These are phyloP conservation scores for Oncorhynchus kisutch DNA, from an alignment of 2,113 vertebrate genomes.

Conservation along the genomic window DNA sequence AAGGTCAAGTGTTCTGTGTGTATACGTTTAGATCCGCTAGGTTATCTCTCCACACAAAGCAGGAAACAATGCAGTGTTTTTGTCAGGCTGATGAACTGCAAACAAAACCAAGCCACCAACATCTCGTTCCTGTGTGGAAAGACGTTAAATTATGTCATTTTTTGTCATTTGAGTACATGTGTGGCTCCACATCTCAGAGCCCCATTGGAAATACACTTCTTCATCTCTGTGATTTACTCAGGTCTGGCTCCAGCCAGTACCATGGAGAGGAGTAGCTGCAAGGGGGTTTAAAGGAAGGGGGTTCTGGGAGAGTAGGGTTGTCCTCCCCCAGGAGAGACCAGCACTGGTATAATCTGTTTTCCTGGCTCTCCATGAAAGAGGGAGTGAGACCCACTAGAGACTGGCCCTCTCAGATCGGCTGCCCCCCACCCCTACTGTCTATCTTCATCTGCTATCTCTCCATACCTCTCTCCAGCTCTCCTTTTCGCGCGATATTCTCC, in stretches of 20 bases:
- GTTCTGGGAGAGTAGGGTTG: conserved; percentile 41
- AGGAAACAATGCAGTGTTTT: neutral
- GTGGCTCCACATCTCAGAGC: neutral
- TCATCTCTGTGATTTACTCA: conserved; percentile 24
- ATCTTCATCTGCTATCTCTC: conserved; percentile 53
- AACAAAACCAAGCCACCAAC: neutral
- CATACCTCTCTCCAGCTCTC: conserved; percentile 1
- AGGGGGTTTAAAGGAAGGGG: conserved; percentile 41
- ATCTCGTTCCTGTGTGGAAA: neutral
- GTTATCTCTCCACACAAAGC: neutral
- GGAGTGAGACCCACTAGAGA: conserved; percentile 70
- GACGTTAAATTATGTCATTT: neutral
- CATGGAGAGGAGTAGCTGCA: conserved; percentile 21
- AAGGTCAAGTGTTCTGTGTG: conserved; percentile 16
- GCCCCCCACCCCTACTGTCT: conserved; percentile 61
- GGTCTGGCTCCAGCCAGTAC: conserved; percentile 40
- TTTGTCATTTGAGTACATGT: neutral
- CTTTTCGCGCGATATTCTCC: too few species aligned
- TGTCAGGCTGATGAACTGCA: neutral
- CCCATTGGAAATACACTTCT: neutral
- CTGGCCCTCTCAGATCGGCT: conserved; percentile 68
- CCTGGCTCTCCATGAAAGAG: conserved; percentile 79
- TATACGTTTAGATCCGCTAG: neutral
- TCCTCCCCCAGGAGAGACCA: conserved; percentile 57
- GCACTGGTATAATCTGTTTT: conserved; percentile 76